Conservation (phyloP, 2,113 vertebrate genomes). For the Ochotona curzoniae region DNA sequence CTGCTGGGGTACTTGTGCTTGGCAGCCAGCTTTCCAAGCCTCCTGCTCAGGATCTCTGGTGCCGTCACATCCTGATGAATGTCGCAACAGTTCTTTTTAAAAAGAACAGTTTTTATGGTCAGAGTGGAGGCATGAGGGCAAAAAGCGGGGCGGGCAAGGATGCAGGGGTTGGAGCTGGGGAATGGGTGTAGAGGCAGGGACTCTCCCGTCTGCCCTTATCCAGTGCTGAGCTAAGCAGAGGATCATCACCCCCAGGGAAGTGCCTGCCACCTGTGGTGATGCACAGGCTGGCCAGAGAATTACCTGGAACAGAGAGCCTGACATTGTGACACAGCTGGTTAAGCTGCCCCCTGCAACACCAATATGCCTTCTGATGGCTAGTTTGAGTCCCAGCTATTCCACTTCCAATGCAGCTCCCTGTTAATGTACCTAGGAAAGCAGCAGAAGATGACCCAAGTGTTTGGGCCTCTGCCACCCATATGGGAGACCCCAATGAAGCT, state of each 20-base stretch:
- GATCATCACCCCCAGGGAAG: background rate
- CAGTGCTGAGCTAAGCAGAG: background rate
- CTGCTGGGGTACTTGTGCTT: background rate
- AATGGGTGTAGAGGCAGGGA: rapidly evolving
- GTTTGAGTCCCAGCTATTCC: no score
- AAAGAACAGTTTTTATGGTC: background rate
- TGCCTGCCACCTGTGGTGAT: background rate
- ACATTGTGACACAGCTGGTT: no score
- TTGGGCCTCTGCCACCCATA: no score
- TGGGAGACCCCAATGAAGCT: no score
- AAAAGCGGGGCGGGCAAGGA: background rate
- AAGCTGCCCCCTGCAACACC: no score
- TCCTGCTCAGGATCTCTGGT: background rate
- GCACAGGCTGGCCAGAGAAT: background rate
- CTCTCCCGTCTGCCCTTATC: background rate
- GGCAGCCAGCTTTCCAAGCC: background rate
- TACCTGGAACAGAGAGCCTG: no score
- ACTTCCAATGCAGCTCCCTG: no score
- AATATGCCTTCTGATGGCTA: no score
- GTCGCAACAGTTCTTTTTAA: background rate
- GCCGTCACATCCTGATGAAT: background rate
- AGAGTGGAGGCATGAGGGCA: background rate
- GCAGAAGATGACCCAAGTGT: no score
- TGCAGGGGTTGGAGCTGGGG: no score
- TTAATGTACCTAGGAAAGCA: no score